phyloP scores from a whole-genome alignment of 1,140 invertebrate genomes.

The Anoplolepis gracilipes region DNA sequence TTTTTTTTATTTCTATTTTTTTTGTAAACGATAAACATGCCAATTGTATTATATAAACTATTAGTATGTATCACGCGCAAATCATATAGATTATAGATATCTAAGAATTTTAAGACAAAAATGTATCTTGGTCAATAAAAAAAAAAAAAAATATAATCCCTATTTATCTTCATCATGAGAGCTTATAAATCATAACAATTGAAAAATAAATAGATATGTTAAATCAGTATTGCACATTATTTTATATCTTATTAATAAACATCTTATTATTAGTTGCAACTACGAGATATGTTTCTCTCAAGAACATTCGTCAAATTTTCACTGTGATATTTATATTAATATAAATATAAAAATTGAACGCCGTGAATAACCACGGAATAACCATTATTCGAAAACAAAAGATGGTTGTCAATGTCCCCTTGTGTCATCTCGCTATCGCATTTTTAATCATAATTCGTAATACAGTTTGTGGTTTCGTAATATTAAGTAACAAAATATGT shows the following conservation, averaged over 20 bases:
- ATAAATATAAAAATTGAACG: constrained; percentile 61
- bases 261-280: neutral
- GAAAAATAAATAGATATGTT: constrained; percentile 56
- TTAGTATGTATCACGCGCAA: neutral
- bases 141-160: neutral
- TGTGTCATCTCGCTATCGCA: neutral
- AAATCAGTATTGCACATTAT: constrained; percentile 8
- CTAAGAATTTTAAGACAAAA: neutral
- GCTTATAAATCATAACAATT: constrained; percentile 37
- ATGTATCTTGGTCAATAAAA: neutral
- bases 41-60: neutral
- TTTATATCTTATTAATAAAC: constrained; percentile 59
- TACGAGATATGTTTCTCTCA: constrained; percentile 61
- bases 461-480: neutral
- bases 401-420: neutral
- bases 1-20: constrained; percentile 2
- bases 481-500: neutral
- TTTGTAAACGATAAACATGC: too few species aligned
- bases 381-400: constrained; percentile 4
- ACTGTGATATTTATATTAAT: constrained; percentile 28
- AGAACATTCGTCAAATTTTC: constrained; percentile 23
- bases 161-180: constrained; percentile 9
- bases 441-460: neutral
- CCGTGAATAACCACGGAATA: neutral
- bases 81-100: neutral